Percentiles rank a stretch among this genome's conserved stretches.
phyloP scores from a whole-genome alignment of 2,888 invertebrate genomes.

The Parapristionchus giblindavisi region DNA sequence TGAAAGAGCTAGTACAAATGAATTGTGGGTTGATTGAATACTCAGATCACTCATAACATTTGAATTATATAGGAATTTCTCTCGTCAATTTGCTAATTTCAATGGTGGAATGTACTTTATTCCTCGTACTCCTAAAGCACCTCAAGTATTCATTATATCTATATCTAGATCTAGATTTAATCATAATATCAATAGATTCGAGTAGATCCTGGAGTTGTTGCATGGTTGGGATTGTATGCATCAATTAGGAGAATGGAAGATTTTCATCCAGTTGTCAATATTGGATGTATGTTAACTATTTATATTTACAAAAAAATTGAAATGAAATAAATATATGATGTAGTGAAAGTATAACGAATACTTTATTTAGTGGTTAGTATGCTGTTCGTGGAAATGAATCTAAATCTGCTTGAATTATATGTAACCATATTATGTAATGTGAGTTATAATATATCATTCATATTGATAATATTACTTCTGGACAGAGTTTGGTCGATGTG shows the following conservation, averaged over 20 bases:
- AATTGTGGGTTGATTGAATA: not conserved
- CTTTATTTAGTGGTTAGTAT: slow-evolving; percentile 47
- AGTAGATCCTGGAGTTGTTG: slow-evolving; percentile 45
- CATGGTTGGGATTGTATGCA: slow-evolving; percentile 50
- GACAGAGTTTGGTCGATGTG: too few relatives aligned
- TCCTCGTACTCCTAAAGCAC: slow-evolving; percentile 12
- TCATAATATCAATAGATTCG: not conserved
- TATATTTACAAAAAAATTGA: not conserved
- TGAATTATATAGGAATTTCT: not conserved
- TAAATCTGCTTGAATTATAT: slow-evolving; percentile 41
- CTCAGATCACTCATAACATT: not conserved
- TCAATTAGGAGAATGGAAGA: slow-evolving; percentile 40
- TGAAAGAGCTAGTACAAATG: not conserved
- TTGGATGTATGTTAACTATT: slow-evolving; percentile 39
- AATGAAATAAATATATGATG: not conserved
- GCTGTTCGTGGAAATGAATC: slow-evolving; percentile 43
- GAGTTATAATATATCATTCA: too few relatives aligned
- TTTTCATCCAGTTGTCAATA: slow-evolving; percentile 44
- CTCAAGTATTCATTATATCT: not conserved
- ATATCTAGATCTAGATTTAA: not conserved
- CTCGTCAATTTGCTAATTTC: not conserved
- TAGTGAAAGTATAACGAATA: too few relatives aligned
- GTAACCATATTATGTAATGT: slow-evolving; percentile 1
- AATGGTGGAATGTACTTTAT: slow-evolving; percentile 28
- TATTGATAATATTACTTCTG: too few relatives aligned